Base-by-base conservation (phyloP, 64 coral and sea anemone genomes). In the Actinia tenebrosa region DNA sequence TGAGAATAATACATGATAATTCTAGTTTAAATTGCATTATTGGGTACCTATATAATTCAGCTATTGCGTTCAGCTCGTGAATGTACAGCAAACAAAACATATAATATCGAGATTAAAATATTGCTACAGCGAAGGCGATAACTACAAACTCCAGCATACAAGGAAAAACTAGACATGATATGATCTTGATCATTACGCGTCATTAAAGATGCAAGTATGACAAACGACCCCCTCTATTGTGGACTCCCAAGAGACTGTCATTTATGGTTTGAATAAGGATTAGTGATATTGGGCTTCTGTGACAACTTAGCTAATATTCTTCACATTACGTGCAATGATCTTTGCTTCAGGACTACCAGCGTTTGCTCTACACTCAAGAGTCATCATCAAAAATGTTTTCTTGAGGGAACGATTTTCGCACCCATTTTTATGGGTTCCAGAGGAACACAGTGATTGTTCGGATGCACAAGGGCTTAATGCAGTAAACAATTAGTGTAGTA, bases 131-230 rank as follows among this genome's bases (percentile, higher is more conserved):
- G 56, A 11, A 50, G 47, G 47, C 47, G 47, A 50, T 50, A 50
- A 8, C 47, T 4, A 4, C 47, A 50, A 50, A 50, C 47, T 50
- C 7, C 47, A 37, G 30, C 30, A 50, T 50, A 58, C 56, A 58
- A 58, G 15, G 13, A 58, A 58, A 13, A 58, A 58, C 56, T 58
- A 58, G 15, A 6, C 56, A 58, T 58, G 56, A 58, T 58, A 58
- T 58, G 63, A 66, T 66, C 63, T 14, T 23, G 19, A 10, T 23
- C 63, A 66, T 66, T 66, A 66, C 63, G 63, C 63, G n/a, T 66
- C 56, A 66, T 66, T 66, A 66, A 66, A 66, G 60, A 66, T 66
- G 63, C 63, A n/a, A n/a, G 63, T 14, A 66, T 66, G 63, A 66
- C 22, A 66, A 66, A 66, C 22, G 63, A 66, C 22, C 63, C 22